These are phyloP conservation scores for Drosophila orosa DNA, from an alignment of 1,140 invertebrate species.

Conservation along the genomic window DNA sequence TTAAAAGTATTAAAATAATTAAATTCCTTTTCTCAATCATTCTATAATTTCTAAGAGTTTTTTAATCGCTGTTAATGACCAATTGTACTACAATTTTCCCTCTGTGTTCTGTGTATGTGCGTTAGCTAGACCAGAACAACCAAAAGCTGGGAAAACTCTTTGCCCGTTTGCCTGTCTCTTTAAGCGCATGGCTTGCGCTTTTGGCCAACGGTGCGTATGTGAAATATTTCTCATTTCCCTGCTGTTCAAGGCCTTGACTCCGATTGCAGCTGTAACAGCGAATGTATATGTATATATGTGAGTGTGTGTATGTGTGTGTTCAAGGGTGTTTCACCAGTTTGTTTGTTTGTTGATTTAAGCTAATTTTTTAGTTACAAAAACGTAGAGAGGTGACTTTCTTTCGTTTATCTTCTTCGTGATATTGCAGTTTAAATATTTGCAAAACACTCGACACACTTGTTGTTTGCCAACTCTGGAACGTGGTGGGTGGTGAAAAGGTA, in stretches of 20 bases:
- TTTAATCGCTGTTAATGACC: background rate
- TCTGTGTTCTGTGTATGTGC: conserved; percentile 14
- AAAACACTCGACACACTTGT: conserved; percentile 67
- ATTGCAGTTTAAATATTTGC: conserved; percentile 65
- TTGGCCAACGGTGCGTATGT: conserved; percentile 74
- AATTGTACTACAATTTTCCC: background rate
- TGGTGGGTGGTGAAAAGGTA: conserved; percentile 8
- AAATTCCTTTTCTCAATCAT: background rate
- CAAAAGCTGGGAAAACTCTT: conserved; percentile 33
- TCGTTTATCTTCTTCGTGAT: conserved; percentile 38
- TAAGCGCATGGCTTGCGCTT: conserved; percentile 60
- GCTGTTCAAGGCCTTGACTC: conserved; percentile 48
- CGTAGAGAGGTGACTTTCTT: conserved; percentile 11
- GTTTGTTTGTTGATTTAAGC: conserved; percentile 69
- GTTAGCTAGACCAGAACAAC: conserved; percentile 38
- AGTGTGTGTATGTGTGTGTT: conserved; percentile 6
- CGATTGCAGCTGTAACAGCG: conserved; percentile 46
- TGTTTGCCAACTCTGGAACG: conserved; percentile 40
- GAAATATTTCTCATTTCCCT: conserved; percentile 61
- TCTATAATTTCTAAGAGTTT: background rate
- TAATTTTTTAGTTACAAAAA: conserved; percentile 48
- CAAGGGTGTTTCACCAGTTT: conserved; percentile 21
- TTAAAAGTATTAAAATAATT: too few species aligned
- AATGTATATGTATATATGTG: conserved; percentile 3
- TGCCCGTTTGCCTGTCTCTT: conserved; percentile 36